Percentiles rank a stretch among this genome's conserved stretches.
Evolutionary conservation across 2,888 invertebrate genomes (phyloP).

Genomic region (Tuberolachnus salignus): DNA sequence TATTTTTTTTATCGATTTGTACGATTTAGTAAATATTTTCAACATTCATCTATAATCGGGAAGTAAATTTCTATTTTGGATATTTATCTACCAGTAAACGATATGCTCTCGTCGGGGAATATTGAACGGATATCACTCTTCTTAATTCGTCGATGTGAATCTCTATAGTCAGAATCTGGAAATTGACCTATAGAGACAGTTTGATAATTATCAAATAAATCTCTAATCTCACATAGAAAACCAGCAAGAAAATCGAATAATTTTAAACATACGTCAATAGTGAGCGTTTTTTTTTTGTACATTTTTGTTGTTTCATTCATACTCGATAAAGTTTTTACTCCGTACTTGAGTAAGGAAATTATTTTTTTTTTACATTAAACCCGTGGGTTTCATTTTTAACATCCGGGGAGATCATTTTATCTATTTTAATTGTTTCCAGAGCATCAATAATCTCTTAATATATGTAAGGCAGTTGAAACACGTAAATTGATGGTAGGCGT

Average conservation of each 20-base stretch:
- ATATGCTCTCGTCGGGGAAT: not conserved
- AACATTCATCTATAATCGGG: no score
- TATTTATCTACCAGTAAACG: not conserved
- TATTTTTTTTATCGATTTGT: no score
- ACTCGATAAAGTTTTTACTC: slow-evolving; percentile 1
- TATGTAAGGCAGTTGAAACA: no score
- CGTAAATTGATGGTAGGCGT: no score
- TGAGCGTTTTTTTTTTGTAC: not conserved
- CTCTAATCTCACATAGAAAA: slow-evolving; percentile 13
- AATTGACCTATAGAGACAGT: not conserved
- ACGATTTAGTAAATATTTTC: no score
- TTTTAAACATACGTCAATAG: slow-evolving; percentile 14
- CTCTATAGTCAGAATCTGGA: slow-evolving; percentile 1
- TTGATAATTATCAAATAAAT: not conserved
- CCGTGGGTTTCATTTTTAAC: no score
- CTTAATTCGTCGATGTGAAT: slow-evolving; percentile 3
- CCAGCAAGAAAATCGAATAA: slow-evolving; percentile 19
- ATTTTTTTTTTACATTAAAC: no score
- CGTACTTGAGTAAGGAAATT: not conserved
- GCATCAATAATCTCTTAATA: no score
- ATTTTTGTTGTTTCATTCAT: slow-evolving; percentile 26
- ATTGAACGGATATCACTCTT: no score
- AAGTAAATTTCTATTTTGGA: slow-evolving; percentile 19
- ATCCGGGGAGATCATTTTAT: no score
- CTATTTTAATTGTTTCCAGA: no score